phyloP scores from a whole-genome alignment of 2,797 vertebrate species.

The Heliangelus exortis region DNA sequence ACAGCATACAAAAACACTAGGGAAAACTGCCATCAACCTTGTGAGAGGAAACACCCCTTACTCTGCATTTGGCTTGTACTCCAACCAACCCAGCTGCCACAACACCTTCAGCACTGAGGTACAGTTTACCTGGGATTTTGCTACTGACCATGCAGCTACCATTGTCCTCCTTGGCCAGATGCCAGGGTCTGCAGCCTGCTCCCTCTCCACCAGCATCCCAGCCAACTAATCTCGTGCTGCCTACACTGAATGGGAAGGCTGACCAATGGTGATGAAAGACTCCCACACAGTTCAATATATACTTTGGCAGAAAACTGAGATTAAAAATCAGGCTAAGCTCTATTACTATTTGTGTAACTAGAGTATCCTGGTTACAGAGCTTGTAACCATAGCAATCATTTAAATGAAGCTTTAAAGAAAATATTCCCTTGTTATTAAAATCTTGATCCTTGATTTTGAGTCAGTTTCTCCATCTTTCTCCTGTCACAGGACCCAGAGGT shows the following conservation, averaged over 20 bases:
- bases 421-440: neutral
- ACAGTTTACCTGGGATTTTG: neutral
- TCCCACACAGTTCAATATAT: neutral
- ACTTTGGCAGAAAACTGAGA: neutral
- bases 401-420: constrained; percentile 28
- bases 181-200: neutral
- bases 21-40: neutral
- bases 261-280: neutral
- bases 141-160: accelerated
- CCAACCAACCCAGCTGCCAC: neutral
- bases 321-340: constrained; percentile 25
- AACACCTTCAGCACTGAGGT: neutral
- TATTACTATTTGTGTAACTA: constrained; percentile 74
- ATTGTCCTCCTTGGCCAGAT: accelerated
- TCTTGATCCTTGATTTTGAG: neutral
- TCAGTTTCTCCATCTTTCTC: neutral
- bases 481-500: neutral
- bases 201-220: accelerated
- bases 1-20: neutral
- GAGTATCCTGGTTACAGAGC: constrained; percentile 66
- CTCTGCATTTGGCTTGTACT: neutral
- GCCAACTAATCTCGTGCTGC: neutral
- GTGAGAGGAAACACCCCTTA: neutral
- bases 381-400: constrained; percentile 29
- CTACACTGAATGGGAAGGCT: neutral